phyloP scores from a whole-genome alignment of 2,888 invertebrate species.

The Sepioteuthis lessoniana region DNA sequence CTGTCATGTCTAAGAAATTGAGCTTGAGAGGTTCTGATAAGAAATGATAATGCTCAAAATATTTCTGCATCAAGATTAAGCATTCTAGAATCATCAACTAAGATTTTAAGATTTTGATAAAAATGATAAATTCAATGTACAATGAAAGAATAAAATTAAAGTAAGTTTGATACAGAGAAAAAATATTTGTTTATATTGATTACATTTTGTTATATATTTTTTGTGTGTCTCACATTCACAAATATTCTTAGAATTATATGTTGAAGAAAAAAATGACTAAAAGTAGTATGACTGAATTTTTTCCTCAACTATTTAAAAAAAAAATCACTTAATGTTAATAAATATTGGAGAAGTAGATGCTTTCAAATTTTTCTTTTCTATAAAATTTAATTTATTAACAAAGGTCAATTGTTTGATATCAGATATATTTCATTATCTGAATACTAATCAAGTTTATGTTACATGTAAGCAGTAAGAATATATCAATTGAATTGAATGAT shows the following conservation, averaged over 20 bases:
- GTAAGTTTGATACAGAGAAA: no score
- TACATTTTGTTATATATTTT: no score
- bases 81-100: neutral
- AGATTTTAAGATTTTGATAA: no score
- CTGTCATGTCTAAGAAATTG: neutral
- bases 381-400: neutral
- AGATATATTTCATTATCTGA: neutral
- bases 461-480: neutral
- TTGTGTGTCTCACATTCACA: no score
- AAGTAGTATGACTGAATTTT: neutral
- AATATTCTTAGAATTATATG: neutral
- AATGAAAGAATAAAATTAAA: neutral
- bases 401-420: neutral
- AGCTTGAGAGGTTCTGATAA: no score
- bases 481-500: neutral
- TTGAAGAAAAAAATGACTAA: neutral
- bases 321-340: neutral
- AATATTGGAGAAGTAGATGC: neutral
- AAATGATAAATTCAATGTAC: neutral
- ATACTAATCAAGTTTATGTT: neutral
- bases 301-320: neutral
- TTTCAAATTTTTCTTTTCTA: neutral
- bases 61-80: neutral
- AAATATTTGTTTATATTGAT: no score
- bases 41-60: neutral